These are phyloP conservation scores for Onychorhynchus coronatus DNA, from an alignment of 2,113 vertebrate species.

Conservation along the genomic window DNA sequence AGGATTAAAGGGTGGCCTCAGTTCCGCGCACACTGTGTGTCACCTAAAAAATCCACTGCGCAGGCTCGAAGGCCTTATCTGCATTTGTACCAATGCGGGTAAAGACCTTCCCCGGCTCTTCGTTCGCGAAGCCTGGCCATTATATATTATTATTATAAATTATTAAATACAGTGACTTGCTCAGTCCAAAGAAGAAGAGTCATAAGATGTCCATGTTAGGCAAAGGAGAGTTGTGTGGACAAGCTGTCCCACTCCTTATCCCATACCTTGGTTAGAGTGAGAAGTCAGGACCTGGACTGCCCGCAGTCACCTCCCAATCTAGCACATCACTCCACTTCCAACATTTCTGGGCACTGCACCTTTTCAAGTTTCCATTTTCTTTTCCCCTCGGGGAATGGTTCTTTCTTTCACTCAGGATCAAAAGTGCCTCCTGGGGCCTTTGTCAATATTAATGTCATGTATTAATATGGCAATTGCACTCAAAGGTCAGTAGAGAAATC, in stretches of 20 bases:
- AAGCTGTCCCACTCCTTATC: not conserved
- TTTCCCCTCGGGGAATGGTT: not conserved
- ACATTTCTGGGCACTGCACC: not conserved
- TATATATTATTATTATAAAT: no score
- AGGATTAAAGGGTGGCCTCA: no score
- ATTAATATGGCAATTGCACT: not conserved
- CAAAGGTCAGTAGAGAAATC: not conserved
- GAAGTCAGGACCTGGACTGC: not conserved
- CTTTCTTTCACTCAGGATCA: not conserved
- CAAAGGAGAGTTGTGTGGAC: not conserved
- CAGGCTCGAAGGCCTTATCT: no score
- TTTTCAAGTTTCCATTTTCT: not conserved
- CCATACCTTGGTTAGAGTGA: not conserved
- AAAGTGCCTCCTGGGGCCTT: not conserved
- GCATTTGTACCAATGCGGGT: no score
- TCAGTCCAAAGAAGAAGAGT: not conserved
- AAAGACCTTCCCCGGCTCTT: no score
- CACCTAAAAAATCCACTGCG: no score
- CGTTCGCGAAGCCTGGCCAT: no score
- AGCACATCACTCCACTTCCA: not conserved
- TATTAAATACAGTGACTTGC: not conserved
- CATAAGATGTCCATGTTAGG: not conserved
- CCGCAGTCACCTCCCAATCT: not conserved
- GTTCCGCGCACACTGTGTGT: no score
- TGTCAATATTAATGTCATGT: not conserved